Evolutionary conservation across 2,797 vertebrate genomes (phyloP), one percentile per base, ranked within the genome.

Genomic region (Crocidura indochinensis): DNA sequence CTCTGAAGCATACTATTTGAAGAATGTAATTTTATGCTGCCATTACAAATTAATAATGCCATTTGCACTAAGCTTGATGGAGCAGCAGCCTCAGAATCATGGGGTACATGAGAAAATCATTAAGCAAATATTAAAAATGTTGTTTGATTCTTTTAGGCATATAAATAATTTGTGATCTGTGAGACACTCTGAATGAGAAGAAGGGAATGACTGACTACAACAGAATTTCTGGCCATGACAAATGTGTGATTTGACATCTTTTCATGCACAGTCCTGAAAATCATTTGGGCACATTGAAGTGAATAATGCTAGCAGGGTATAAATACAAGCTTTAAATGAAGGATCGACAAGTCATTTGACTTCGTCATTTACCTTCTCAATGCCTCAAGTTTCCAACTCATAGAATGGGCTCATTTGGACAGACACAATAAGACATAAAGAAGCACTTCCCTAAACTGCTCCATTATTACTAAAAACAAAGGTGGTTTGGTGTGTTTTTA

Each of bases 101-200:
- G 62, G 2, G n/a, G 88, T 15, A 46, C 12, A 10, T 67, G 49
- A 71, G 86, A 83, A 92, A 88, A 76, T 69, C 67, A 93, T 92
- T 90, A 95, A 90, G 29, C 56, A 91, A 92, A 90, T 93, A 91
- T 88, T 88, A 76, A 91, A 95, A 88, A 60, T 84, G 31, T 86
- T 88, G 31, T 82, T 94, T 92, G 81, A 79, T 73, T 44, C 17
- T 78, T 91, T 84, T 56, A 88, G 10, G 14, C 44, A 53, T 38
- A 64, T 86, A 85, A 81, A 82, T 79, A 94, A 90, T 81, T 91
- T 91, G 76, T 64, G 81, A n/a, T 26, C 2, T 82, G 17, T 74
- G 71, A 68, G 60, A 91, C 12, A 65, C 62, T 67, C n/a, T 87
- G 49, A 26, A 81, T 81, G 64, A 92, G 75, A 83, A 91, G 38